These are phyloP conservation scores for Dysidea cf. avara DNA, from an alignment of 37 sponge, comb jelly and placozoan species.

Conservation along the genomic window DNA sequence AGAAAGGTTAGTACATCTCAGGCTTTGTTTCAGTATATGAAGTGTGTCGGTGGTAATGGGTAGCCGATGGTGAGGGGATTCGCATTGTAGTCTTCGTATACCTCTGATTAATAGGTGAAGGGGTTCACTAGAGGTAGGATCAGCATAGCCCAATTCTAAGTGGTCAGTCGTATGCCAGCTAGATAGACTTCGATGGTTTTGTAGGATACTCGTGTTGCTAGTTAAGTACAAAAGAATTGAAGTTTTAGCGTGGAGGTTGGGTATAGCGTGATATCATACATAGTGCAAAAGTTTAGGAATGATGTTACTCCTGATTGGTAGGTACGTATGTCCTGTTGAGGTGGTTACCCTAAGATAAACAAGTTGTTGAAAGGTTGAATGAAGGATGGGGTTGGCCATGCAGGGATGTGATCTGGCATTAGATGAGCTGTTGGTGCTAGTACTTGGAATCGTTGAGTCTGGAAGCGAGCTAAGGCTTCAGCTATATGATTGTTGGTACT, in stretches of 20 bases:
- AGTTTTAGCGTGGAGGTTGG: slow-evolving; percentile 8
- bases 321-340: slow-evolving; percentile 16
- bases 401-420: neutral
- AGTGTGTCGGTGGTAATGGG: neutral
- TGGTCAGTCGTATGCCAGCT: neutral
- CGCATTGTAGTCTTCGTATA: too few relatives aligned
- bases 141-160: neutral
- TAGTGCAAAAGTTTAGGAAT: slow-evolving; percentile 2
- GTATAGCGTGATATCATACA: neutral
- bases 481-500: slow-evolving; percentile 12
- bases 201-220: neutral
- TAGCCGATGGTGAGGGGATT: too few relatives aligned
- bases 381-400: too few relatives aligned
- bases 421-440: slow-evolving; percentile 19
- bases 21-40: neutral
- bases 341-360: neutral
- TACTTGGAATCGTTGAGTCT: neutral
- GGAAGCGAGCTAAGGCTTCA: slow-evolving; percentile 20
- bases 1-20: too few relatives aligned
- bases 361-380: neutral
- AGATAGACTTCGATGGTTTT: too few relatives aligned
- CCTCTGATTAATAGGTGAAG: neutral
- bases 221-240: neutral
- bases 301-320: slow-evolving; percentile 20
- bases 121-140: neutral